A percentile compares a stretch with the other conserved stretches of the same genome.
phyloP scores from a whole-genome alignment of 2,888 invertebrate species.

The Steromphala cineraria region DNA sequence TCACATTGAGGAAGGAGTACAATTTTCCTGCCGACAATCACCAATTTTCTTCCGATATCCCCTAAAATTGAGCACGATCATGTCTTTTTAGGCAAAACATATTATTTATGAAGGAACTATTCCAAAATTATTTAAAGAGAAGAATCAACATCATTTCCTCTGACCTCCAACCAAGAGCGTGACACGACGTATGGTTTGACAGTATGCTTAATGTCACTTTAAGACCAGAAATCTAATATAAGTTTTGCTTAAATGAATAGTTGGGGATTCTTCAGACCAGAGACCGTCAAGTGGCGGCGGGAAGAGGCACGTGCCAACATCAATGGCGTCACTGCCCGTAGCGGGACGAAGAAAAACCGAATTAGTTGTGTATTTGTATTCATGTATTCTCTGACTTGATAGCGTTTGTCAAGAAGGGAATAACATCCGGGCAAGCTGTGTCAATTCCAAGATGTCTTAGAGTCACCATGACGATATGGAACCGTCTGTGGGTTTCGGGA shows the following conservation, averaged over 20 bases:
- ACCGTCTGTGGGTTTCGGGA: too few relatives aligned
- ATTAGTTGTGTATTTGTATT: neutral
- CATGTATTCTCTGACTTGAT: neutral
- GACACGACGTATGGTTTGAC: too few relatives aligned
- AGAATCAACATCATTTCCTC: neutral
- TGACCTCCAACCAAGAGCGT: too few relatives aligned
- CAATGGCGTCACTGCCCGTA: neutral
- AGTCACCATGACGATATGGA: too few relatives aligned
- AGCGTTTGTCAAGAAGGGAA: neutral
- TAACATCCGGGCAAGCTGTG: neutral
- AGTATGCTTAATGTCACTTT: neutral
- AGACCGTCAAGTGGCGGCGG: neutral
- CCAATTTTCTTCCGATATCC: neutral
- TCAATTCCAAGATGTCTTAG: neutral
- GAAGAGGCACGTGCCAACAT: slow-evolving; percentile 3
- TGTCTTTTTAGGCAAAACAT: too few relatives aligned
- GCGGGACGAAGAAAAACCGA: neutral
- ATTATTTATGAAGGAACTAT: too few relatives aligned
- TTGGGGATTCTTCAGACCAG: neutral
- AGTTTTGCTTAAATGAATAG: neutral
- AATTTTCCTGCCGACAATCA: neutral
- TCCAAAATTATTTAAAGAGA: too few relatives aligned
- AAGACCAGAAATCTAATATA: neutral
- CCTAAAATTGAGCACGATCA: neutral
- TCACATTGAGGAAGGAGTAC: too few relatives aligned